Evolutionary conservation across 2,888 invertebrate genomes (phyloP).

Genomic region (Melinopterus prodromus): DNA sequence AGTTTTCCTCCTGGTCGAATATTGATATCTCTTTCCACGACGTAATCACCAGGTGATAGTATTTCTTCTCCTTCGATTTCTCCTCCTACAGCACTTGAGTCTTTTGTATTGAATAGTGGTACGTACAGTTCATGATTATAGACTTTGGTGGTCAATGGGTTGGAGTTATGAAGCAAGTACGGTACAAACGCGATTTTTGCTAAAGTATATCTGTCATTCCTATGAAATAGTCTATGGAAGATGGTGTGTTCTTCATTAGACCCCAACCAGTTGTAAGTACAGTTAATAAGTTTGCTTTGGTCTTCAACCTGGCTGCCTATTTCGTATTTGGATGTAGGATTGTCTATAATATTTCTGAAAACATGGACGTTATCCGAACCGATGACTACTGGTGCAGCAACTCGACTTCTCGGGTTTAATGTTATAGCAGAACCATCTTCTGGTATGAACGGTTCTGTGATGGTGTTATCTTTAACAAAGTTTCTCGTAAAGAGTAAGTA

Average conservation of each 20-base stretch:
- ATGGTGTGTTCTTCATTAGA: constrained; percentile 76
- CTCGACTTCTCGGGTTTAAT: constrained; percentile 88
- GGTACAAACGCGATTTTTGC: constrained; percentile 93
- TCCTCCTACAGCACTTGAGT: constrained; percentile 80
- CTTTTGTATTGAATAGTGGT: constrained; percentile 75
- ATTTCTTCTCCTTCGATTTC: constrained; percentile 92
- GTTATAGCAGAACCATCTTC: constrained; percentile 70
- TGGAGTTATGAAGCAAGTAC: constrained; percentile 87
- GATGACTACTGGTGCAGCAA: constrained; percentile 91
- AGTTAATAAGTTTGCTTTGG: constrained; percentile 93
- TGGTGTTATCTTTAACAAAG: constrained; percentile 84
- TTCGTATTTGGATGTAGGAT: constrained; percentile 91
- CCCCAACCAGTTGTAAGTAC: constrained; percentile 94
- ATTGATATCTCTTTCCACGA: constrained; percentile 93
- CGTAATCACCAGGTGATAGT: constrained; percentile 84
- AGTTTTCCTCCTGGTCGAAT: constrained; percentile 93
- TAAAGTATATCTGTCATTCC: constrained; percentile 93
- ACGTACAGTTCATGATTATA: constrained; percentile 80
- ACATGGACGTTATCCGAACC: constrained; percentile 91
- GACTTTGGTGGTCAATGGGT: constrained; percentile 86
- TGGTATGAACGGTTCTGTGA: constrained; percentile 84
- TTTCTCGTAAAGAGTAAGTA: constrained; percentile 86
- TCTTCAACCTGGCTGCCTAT: constrained; percentile 95
- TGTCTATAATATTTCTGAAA: constrained; percentile 90
- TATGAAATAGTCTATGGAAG: constrained; percentile 78